phyloP scores from a whole-genome alignment of 2,113 vertebrate genomes.

The Sinocyclocheilus anshuiensis region DNA sequence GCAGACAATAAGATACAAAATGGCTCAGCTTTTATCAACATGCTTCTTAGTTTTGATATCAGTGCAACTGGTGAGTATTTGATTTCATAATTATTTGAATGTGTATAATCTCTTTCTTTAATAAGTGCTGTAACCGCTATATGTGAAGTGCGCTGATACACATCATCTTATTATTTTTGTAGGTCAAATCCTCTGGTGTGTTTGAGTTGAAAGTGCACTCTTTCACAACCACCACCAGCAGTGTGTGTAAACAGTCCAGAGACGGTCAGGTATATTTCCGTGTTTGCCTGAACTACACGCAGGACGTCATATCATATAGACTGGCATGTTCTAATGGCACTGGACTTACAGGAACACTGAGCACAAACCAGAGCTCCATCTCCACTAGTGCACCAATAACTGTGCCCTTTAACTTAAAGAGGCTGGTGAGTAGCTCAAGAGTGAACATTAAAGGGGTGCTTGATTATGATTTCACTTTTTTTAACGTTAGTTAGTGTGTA shows the following conservation, averaged over 20 bases:
- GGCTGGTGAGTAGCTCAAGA: conserved; percentile 8
- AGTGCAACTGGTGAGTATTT: background rate
- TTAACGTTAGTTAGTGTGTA: too few relatives aligned
- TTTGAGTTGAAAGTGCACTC: conserved; percentile 1
- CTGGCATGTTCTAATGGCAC: background rate
- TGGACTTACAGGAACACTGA: background rate
- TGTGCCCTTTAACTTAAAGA: background rate
- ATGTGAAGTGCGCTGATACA: background rate
- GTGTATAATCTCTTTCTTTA: background rate
- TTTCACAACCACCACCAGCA: background rate
- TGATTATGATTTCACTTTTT: too few relatives aligned
- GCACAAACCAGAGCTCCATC: background rate
- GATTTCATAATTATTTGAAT: background rate
- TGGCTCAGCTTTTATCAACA: background rate
- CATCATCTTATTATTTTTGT: background rate
- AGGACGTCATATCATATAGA: background rate
- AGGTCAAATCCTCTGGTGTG: background rate
- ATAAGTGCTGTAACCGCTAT: background rate
- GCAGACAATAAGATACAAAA: background rate
- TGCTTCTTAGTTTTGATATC: background rate
- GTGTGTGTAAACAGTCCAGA: background rate
- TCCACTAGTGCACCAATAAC: background rate
- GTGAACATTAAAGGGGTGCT: background rate
- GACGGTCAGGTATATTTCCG: background rate
- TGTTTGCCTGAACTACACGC: background rate